phyloP scores from a whole-genome alignment of 2,888 invertebrate species.

The Ptychoptera albimana region DNA sequence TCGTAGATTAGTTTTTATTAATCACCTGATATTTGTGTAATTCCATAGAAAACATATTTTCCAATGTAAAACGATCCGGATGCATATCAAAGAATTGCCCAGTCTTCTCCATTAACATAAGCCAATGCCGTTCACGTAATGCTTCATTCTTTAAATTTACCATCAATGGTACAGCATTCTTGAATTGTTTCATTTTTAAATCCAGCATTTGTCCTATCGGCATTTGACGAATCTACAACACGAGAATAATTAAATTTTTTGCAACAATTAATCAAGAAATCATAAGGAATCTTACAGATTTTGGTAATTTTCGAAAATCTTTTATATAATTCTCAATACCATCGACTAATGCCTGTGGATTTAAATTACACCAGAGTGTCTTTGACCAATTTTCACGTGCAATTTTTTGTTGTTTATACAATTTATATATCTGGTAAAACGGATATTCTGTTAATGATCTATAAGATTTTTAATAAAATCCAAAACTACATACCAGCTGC shows the following conservation, averaged over 20 bases:
- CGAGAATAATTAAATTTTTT: not conserved
- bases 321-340: slow-evolving; percentile 75
- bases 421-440: slow-evolving; percentile 41
- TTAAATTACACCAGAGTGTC: slow-evolving; percentile 74
- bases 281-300: slow-evolving; percentile 28
- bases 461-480: not conserved
- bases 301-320: slow-evolving; percentile 60
- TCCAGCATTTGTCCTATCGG: slow-evolving; percentile 54
- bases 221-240: slow-evolving; percentile 29
- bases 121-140: slow-evolving; percentile 80
- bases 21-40: slow-evolving; percentile 59
- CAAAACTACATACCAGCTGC: slow-evolving; percentile 31
- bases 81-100: slow-evolving; percentile 71
- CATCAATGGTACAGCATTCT: slow-evolving; percentile 74
- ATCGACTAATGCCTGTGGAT: slow-evolving; percentile 68
- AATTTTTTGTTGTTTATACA: slow-evolving; percentile 62
- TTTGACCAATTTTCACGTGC: slow-evolving; percentile 70
- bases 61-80: slow-evolving; percentile 74
- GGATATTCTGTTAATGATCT: not conserved
- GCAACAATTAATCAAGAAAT: not conserved
- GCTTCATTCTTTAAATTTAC: slow-evolving; percentile 84
- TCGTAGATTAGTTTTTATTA: not conserved
- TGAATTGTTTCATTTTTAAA: slow-evolving; percentile 76
- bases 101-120: slow-evolving; percentile 72
- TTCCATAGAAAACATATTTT: slow-evolving; percentile 88